A percentile compares a stretch with the other conserved stretches of the same genome.
phyloP scores from a whole-genome alignment of 2,888 invertebrate species.

The Lycaena phlaeas region DNA sequence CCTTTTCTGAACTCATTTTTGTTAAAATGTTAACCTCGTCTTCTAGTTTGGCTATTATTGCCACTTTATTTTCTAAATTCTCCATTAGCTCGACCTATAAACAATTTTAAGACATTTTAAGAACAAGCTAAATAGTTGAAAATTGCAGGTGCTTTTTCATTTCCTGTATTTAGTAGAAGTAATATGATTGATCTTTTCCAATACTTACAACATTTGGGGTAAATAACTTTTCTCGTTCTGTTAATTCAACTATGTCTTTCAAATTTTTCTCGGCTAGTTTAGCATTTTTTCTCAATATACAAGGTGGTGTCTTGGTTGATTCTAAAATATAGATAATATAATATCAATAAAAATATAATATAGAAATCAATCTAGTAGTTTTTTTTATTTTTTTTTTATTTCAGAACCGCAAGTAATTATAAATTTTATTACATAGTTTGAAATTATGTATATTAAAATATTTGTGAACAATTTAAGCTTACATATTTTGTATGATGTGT shows the following conservation, averaged over 20 bases:
- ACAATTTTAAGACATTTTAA: no score
- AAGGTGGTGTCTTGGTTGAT: constrained; percentile 56
- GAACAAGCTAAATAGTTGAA: no score
- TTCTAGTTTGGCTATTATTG: constrained; percentile 34
- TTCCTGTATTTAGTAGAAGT: no score
- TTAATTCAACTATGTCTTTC: constrained; percentile 69
- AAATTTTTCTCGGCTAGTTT: constrained; percentile 64
- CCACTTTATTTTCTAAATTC: constrained; percentile 46
- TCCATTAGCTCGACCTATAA: constrained; percentile 51
- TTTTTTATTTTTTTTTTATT: no score
- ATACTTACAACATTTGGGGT: constrained; percentile 47
- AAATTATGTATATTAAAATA: no score
- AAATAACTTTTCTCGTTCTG: constrained; percentile 73
- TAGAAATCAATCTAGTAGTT: no score
- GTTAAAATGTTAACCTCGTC: constrained; percentile 37
- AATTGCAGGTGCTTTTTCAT: constrained; percentile 6
- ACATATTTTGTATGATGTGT: no score
- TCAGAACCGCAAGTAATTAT: no score
- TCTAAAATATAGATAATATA: constrained; percentile 30
- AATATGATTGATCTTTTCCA: no score
- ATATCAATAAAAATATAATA: neutral
- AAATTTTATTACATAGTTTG: no score
- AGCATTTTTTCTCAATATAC: constrained; percentile 53
- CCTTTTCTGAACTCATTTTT: constrained; percentile 34
- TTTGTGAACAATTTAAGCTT: no score